Conservation (phyloP, 2,888 invertebrate species). For the Pandemis corylana region DNA sequence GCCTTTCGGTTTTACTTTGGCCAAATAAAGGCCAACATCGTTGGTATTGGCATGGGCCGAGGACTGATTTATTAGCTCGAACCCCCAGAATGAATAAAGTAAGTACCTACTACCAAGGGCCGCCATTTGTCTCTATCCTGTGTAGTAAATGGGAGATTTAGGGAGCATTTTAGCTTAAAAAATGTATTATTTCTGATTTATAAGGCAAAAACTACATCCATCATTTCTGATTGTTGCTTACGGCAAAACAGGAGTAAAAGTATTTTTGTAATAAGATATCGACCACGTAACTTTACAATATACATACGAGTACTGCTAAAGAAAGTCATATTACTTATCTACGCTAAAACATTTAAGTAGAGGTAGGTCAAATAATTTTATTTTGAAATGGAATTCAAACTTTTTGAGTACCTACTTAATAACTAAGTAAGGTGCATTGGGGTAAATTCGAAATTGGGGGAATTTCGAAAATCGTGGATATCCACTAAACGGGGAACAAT, state of each 20-base stretch:
- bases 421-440: too few species aligned
- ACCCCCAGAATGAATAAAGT: constrained; percentile 76
- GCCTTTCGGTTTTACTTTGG: background rate
- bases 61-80: constrained; percentile 65
- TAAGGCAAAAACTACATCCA: constrained; percentile 24
- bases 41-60: constrained; percentile 60
- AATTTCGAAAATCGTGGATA: too few species aligned
- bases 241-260: constrained; percentile 10
- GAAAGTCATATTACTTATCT: background rate
- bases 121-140: constrained; percentile 79
- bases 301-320: background rate
- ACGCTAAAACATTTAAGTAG: too few species aligned
- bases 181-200: constrained; percentile 37
- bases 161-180: constrained; percentile 46
- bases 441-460: too few species aligned
- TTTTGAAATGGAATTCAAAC: too few species aligned
- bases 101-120: constrained; percentile 54
- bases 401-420: too few species aligned
- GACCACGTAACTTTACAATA: background rate
- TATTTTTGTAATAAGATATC: background rate
- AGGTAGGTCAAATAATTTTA: too few species aligned
- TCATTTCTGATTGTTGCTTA: constrained; percentile 33
- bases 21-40: constrained; percentile 45
- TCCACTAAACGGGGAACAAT: too few species aligned
- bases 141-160: constrained; percentile 78